Evolutionary conservation across 2,113 vertebrate genomes (phyloP).

Genomic region (Proteles cristata): DNA sequence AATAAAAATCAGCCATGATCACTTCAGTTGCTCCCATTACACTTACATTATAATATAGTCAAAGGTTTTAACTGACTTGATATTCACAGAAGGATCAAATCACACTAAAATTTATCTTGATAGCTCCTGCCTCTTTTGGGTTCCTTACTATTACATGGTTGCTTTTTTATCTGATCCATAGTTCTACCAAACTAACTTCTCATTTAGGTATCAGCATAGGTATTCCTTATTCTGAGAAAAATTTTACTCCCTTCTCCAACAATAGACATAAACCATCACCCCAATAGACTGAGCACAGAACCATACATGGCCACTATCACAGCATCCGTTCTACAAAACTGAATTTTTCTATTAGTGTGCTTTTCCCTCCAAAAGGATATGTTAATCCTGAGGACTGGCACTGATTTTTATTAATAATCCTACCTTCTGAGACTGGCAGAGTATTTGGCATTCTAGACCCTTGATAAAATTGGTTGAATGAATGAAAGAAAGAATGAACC

Average conservation of each 20-base stretch:
- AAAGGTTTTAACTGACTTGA: background rate
- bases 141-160: background rate
- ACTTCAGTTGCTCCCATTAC: background rate
- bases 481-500: background rate
- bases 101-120: background rate
- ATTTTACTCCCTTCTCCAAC: background rate
- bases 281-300: background rate
- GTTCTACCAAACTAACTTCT: background rate
- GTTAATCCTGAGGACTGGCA: background rate
- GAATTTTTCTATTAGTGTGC: background rate
- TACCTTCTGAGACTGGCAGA: background rate
- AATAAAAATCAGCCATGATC: background rate
- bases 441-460: background rate
- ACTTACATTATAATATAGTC: background rate
- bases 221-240: background rate
- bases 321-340: background rate
- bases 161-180: background rate
- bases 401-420: background rate
- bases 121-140: background rate
- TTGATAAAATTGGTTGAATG: constrained; percentile 2
- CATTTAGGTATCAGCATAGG: background rate
- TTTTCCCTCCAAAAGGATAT: background rate
- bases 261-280: background rate
- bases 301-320: background rate
- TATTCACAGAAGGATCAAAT: background rate